phyloP scores from a whole-genome alignment of 2,888 invertebrate genomes.

The Myopa tessellatipennis region DNA sequence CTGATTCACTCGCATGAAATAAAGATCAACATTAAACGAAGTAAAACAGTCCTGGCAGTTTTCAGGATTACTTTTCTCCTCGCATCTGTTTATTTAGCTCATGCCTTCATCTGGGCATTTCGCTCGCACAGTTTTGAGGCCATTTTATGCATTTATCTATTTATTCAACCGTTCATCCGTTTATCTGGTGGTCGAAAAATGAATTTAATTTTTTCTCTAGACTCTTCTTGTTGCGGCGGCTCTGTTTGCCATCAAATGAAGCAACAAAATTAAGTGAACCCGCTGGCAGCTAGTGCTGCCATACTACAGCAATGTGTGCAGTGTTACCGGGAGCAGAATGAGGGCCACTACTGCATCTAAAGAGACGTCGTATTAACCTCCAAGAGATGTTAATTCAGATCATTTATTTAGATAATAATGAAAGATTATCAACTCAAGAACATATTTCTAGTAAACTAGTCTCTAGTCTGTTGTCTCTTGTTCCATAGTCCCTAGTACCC shows the following conservation, averaged over 20 bases:
- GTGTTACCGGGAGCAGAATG: not conserved
- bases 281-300: not conserved
- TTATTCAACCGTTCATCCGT: slow-evolving; percentile 34
- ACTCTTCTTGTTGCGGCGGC: not conserved
- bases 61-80: slow-evolving; percentile 22
- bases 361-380: too few relatives aligned
- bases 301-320: not conserved
- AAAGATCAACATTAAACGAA: slow-evolving; percentile 7
- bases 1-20: not conserved
- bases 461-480: too few relatives aligned
- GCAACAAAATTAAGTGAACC: slow-evolving; percentile 2
- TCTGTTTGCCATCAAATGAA: slow-evolving; percentile 1
- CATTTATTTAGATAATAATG: too few relatives aligned
- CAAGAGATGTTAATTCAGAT: too few relatives aligned
- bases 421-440: too few relatives aligned
- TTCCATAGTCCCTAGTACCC: too few relatives aligned
- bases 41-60: not conserved
- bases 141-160: slow-evolving; percentile 31
- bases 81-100: slow-evolving; percentile 28
- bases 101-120: not conserved
- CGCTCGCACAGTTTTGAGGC: not conserved
- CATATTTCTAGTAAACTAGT: too few relatives aligned
- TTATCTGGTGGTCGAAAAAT: slow-evolving; percentile 22
- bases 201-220: slow-evolving; percentile 13
- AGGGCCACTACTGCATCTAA: too few relatives aligned